Evolutionary conservation across 1,140 invertebrate genomes (phyloP).

Genomic region (Batillaria attramentaria): DNA sequence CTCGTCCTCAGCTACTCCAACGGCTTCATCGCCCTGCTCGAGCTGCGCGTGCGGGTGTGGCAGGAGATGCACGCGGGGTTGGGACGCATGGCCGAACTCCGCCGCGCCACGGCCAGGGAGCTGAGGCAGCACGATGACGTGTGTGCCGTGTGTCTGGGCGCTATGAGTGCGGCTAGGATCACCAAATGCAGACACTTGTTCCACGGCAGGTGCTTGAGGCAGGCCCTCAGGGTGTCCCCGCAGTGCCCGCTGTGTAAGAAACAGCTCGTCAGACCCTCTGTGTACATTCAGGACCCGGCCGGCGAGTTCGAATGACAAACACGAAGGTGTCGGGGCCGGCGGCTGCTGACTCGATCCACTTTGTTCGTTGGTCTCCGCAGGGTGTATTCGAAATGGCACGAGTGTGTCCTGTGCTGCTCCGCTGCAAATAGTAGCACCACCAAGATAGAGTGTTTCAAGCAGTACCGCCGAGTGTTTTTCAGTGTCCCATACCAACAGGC

Average conservation of each 20-base stretch:
- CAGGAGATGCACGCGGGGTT: constrained; percentile 8
- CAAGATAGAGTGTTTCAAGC: too few relatives aligned
- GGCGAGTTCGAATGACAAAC: neutral
- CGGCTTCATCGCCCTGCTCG: constrained; percentile 25
- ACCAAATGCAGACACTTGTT: constrained; percentile 29
- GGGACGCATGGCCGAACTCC: neutral
- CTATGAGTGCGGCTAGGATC: constrained; percentile 27
- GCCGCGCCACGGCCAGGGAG: constrained; percentile 17
- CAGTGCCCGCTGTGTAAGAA: constrained; percentile 31
- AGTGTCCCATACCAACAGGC: too few relatives aligned
- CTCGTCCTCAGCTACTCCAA: constrained; percentile 24
- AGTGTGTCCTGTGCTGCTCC: too few relatives aligned
- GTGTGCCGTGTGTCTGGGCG: constrained; percentile 30
- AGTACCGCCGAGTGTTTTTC: too few relatives aligned
- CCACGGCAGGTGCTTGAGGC: constrained; percentile 31
- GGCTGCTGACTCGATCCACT: too few relatives aligned
- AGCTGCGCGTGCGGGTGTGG: constrained; percentile 27
- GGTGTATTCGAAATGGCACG: too few relatives aligned
- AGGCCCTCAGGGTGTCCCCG: constrained; percentile 5
- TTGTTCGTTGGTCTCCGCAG: too few relatives aligned
- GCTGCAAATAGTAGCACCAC: too few relatives aligned
- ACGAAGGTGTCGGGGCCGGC: too few relatives aligned
- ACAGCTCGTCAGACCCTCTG: neutral
- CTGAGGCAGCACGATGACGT: constrained; percentile 28
- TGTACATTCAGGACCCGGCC: neutral